These are phyloP conservation scores for Theristicus caerulescens DNA, from an alignment of 2,113 vertebrate species.

Conservation along the genomic window DNA sequence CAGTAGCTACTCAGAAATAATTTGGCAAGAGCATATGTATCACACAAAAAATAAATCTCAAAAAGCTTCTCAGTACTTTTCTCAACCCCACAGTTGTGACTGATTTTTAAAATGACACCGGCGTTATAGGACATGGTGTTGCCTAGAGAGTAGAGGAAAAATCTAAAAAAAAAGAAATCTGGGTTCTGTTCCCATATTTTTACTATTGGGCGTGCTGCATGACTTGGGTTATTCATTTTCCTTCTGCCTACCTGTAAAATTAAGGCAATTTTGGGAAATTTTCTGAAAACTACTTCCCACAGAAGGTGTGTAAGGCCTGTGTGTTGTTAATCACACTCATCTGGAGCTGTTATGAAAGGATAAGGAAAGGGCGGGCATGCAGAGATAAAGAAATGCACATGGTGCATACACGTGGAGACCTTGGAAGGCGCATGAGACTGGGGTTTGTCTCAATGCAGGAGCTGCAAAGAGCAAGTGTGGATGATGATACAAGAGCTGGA, in stretches of 20 bases:
- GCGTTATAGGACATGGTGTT: background rate
- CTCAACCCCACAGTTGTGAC: background rate
- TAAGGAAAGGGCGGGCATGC: accelerated
- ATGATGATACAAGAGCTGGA: background rate
- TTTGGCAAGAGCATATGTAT: background rate
- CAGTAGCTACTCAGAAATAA: background rate
- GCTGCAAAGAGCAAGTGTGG: background rate
- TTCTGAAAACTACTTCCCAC: constrained; percentile 7
- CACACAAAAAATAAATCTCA: background rate
- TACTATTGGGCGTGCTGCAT: background rate
- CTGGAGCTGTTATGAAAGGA: constrained; percentile 12
- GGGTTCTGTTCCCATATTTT: background rate
- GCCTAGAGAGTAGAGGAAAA: background rate
- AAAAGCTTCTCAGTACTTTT: background rate
- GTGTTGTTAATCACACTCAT: background rate
- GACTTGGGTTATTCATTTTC: background rate
- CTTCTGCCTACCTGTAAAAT: constrained; percentile 14
- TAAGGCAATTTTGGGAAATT: background rate
- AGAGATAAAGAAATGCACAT: background rate
- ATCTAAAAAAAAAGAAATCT: background rate
- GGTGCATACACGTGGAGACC: background rate
- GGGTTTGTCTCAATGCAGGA: background rate
- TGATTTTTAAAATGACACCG: background rate
- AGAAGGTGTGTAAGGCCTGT: background rate
- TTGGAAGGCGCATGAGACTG: background rate